Base-by-base conservation (phyloP, 2,888 invertebrate species). In the Volucella bombylans region DNA sequence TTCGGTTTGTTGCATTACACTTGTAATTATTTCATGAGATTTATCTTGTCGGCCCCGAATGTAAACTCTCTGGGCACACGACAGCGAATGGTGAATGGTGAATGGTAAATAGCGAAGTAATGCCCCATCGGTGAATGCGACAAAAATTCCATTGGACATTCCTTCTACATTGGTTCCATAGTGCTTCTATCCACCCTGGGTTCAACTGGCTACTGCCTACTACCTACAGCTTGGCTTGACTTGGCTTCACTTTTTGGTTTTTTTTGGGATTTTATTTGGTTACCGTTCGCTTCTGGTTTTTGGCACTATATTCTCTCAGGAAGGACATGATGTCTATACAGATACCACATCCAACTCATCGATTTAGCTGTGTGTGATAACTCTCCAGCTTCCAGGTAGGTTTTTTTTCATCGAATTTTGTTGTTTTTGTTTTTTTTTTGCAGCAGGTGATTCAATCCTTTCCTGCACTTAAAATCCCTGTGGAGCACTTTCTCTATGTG, bases 21-120 rank as follows among this genome's bases (percentile, higher is more conserved):
- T 90, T 90, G 90, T 91, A 90, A 91, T 91, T 91, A 90, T 91
- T 91, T 90, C 89, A 90, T 89, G 90, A 91, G 91, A 90, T 91
- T 90, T 90, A 91, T 90, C 90, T 90, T 85, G 72, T 81, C 57
- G 55, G 68, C 71, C 31, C 31, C 52, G 68, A 81, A 78, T 67
- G 72, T 62, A 45, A 78, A 82, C 82, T 82, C 77, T 82, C 72
- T 65, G 71, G 59, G 43, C 65, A 59, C 50, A 59, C 74, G 41
- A 38, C 57, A 4, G 15, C 39, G 38, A 39, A n/a, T 43, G 43
- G 10, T 43, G 31, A 47, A 62, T 15, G 47, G 23, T 55, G 43
- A 31, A 31, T 31, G 31, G 31, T 31, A 31, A 31, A 31, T 31
- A 45, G 49, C 64, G 57, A 76, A 65, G 71, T 65, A 80, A 85